A percentile compares a stretch with the other conserved stretches of the same genome.
Evolutionary conservation across 2,113 vertebrate genomes (phyloP).

Genomic region (Tragelaphus buxtoni): DNA sequence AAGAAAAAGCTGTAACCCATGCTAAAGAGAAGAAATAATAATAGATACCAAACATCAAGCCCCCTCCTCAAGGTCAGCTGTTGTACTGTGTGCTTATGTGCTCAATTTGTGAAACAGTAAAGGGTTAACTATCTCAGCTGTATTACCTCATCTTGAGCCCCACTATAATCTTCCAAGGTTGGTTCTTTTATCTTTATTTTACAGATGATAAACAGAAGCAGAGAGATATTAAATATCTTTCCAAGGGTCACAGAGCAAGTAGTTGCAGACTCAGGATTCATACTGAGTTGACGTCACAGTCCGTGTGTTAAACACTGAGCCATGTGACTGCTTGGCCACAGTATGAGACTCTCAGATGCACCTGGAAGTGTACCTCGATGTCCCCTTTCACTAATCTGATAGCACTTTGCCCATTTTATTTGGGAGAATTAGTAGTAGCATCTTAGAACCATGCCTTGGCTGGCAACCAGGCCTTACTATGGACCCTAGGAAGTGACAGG

Average conservation of each 20-base stretch:
- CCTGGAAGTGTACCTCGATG: background rate
- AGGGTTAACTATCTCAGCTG: background rate
- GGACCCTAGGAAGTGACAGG: background rate
- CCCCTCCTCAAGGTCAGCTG: background rate
- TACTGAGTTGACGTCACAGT: background rate
- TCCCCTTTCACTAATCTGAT: background rate
- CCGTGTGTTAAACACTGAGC: background rate
- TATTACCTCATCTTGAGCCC: background rate
- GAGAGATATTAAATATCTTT: background rate
- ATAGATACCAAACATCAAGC: background rate
- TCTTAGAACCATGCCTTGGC: background rate
- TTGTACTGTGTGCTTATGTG: background rate
- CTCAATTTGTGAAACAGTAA: background rate
- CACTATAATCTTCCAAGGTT: background rate
- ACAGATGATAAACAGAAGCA: background rate
- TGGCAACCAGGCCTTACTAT: background rate
- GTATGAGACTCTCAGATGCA: background rate
- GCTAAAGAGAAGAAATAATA: background rate
- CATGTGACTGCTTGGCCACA: background rate
- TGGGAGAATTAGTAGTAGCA: background rate
- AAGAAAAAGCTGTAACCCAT: background rate
- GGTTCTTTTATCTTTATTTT: constrained; percentile 10
- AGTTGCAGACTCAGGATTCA: background rate
- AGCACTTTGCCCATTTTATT: background rate
- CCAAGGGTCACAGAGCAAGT: background rate